Evolutionary conservation across 2,888 invertebrate species (phyloP).

Genomic region (Napeogenes inachia): DNA sequence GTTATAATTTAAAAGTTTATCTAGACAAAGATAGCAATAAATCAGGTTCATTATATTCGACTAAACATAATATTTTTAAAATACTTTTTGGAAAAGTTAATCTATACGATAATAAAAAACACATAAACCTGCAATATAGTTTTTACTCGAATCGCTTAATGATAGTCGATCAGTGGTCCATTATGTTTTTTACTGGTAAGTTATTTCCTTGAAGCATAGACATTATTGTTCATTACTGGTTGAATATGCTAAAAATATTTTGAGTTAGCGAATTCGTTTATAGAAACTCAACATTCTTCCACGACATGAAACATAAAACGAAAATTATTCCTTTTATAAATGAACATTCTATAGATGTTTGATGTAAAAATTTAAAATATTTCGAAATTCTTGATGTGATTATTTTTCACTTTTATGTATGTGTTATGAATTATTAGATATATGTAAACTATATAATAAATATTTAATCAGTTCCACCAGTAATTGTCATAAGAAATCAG

Average conservation of each 20-base stretch:
- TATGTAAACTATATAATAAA: no score
- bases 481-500: constrained; percentile 90
- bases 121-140: constrained; percentile 3
- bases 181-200: constrained; percentile 7
- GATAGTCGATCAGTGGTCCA: constrained; percentile 5
- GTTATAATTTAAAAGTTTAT: no score
- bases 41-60: no score
- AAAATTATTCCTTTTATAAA: no score
- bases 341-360: no score
- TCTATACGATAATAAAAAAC: not conserved
- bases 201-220: constrained; percentile 8
- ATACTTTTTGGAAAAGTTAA: constrained; percentile 1
- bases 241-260: not conserved
- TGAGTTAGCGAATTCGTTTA: not conserved
- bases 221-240: constrained; percentile 6
- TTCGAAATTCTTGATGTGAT: no score
- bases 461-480: constrained; percentile 83
- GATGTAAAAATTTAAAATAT: no score
- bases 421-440: not conserved
- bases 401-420: not conserved
- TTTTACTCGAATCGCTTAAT: constrained; percentile 7
- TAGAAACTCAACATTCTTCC: not conserved
- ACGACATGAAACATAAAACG: not conserved
- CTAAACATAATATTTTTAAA: no score
- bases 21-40: no score